Base-by-base conservation (phyloP, 2,888 invertebrate genomes). In the Morpho helenor region DNA sequence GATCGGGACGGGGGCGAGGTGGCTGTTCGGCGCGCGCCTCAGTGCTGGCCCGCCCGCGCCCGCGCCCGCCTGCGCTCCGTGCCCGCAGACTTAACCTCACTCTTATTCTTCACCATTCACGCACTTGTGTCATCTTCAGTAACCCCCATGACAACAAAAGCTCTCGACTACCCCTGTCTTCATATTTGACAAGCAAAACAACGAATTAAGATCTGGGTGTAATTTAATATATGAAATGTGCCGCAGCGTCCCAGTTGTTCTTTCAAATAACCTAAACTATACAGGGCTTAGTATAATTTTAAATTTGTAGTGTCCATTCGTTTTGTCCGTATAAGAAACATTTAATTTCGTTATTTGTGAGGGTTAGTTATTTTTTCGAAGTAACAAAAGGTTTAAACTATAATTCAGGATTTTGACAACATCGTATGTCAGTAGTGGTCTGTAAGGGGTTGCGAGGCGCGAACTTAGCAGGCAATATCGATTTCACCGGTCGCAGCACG, bases 31-130 rank as follows among this genome's bases (percentile, higher is more conserved):
- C 84, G 86, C 86, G 85, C 87, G 83, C 83, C 75, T 84, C 87
- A 87, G 89, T 89, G 84, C 83, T 75, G 83, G 82, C 81, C 82
- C 84, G 80, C 87, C 84, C 86, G 86, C 87, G 82, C 85, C 86
- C 86, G 84, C 86, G 80, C 84, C 83, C 87, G 81, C 84, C 82
- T 79, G 82, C 82, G 83, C 76, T 73, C 73, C 72, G 56, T 76
- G 82, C 84, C 82, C 79, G 82, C 83, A 81, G 80, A 82, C 81
- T 79, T 84, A 85, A 87, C 84, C 84, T 84, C 81, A 82, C 80
- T 82, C 72, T 75, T 64, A 68, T 67, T 64, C 73, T 76, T 74
- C 76, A 74, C 78, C 75, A 70, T 72, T 56, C 71, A 76, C 74
- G 76, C 76, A 79, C 74, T 78, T 82, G 77, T 77, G 81, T 79